phyloP scores from a whole-genome alignment of 2,797 vertebrate species.

The Gallinago stenura region DNA sequence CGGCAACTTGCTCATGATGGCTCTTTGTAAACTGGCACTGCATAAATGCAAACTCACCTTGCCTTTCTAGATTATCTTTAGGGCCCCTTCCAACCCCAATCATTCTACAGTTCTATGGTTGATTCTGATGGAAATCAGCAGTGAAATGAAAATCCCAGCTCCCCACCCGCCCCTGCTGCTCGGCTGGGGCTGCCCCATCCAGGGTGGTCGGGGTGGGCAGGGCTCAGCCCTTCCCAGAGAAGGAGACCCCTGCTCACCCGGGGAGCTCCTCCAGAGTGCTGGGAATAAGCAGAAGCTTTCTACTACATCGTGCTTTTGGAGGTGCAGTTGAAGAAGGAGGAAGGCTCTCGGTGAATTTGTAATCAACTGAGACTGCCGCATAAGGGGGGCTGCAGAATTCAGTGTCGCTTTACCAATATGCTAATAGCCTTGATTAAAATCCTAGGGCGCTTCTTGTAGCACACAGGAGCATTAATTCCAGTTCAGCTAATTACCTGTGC shows the following conservation, averaged over 20 bases:
- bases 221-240: neutral
- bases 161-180: neutral
- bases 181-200: accelerated
- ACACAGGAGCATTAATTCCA: constrained; percentile 30
- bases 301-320: neutral
- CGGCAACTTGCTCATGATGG: neutral
- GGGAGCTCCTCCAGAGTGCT: neutral
- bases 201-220: neutral
- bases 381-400: constrained; percentile 17
- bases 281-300: neutral
- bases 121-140: neutral
- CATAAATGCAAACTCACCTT: neutral
- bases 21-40: neutral
- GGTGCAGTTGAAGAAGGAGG: neutral
- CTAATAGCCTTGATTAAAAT: constrained; percentile 60
- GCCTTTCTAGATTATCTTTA: neutral
- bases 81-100: neutral
- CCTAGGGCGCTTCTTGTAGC: neutral
- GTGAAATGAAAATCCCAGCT: neutral
- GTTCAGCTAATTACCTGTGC: constrained; percentile 57
- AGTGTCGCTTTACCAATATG: neutral
- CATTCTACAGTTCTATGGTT: neutral
- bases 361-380: constrained; percentile 26
- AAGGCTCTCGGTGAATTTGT: constrained; percentile 3
- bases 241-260: neutral